Evolutionary conservation across 23 tunicate species (phyloP), one percentile per base, ranked within the genome.

Genomic region (Styela plicata): DNA sequence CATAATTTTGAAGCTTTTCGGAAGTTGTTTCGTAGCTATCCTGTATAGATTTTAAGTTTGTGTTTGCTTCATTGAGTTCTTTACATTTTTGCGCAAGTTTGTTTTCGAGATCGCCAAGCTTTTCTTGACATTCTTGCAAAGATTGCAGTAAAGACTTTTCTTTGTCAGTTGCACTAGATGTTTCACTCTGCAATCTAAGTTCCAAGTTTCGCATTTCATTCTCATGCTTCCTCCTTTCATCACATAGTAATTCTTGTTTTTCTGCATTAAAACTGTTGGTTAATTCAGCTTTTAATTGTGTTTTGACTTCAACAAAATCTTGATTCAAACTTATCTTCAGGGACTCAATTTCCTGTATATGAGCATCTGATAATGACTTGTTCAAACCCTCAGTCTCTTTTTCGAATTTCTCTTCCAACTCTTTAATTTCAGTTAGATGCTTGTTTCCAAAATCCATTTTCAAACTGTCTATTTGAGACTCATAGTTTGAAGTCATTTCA

Each of bases 91-190:
- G 57, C 13, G 57, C 7, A 5, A 5, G 57, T 36, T 71, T 36
- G 34, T 26, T 21, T 28, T 21, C 37, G 24, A 30, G 34, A 30
- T n/a, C 34, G 36, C 16, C 29, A 28, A 71, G 3, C 17, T 71
- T 71, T 30, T 27, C 77, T 18, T 33, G 34, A 13, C 32, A 28
- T 30, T 71, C 77, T 21, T 71, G 36, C 5, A 21, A 29, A 3
- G 77, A 71, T 17, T 71, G 36, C 36, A 28, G 32, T 16, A 71
- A 36, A 26, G 77, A 71, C 5, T 30, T 32, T 71, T 71, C 77
- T 32, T 32, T 71, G 24, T 31, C 77, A 21, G 77, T 28, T 5
- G 77, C 77, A 71, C 29, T 36, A 32, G 77, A 71, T 28, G 34
- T 30, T 71, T 71, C 36, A 16, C 34, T 32, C 7, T 21, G 34